Percentiles rank a stretch among this genome's conserved stretches.
These are phyloP conservation scores for Syndactyla subalaris DNA, from an alignment of 2,797 vertebrate genomes.

Conservation along the genomic window DNA sequence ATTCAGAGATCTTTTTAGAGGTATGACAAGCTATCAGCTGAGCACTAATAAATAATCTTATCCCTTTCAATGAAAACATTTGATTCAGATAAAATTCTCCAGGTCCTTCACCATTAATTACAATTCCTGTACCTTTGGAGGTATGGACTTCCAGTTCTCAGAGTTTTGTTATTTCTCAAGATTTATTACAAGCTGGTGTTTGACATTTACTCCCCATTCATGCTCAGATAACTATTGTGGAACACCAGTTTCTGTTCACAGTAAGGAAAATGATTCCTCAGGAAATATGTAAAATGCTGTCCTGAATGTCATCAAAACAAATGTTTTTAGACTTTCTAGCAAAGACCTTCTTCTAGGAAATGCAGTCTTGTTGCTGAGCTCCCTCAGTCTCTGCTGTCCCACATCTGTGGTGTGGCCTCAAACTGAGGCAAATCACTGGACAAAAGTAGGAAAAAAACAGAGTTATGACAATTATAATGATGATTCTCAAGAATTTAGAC, in stretches of 20 bases:
- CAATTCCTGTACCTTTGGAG: not conserved
- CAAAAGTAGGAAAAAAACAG: not conserved
- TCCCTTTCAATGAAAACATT: not conserved
- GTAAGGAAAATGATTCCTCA: not conserved
- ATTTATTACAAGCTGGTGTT: not conserved
- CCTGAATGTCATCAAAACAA: not conserved
- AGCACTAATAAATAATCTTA: not conserved
- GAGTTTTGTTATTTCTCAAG: not conserved
- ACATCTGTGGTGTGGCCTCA: not conserved
- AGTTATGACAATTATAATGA: not conserved
- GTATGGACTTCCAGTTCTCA: not conserved
- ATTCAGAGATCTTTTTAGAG: not conserved
- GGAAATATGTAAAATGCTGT: not conserved
- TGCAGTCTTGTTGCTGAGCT: not conserved
- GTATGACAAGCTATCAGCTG: not conserved
- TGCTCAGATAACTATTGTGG: not conserved
- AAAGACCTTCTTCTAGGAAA: not conserved
- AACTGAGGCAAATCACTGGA: not conserved
- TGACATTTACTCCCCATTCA: not conserved
- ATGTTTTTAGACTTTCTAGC: not conserved
- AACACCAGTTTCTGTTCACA: not conserved
- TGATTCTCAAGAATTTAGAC: not conserved
- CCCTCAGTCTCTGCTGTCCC: not conserved
- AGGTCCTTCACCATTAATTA: not conserved
- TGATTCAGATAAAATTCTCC: not conserved